Conservation (phyloP, 64 coral and sea anemone genomes). For the Acropora tenuis region DNA sequence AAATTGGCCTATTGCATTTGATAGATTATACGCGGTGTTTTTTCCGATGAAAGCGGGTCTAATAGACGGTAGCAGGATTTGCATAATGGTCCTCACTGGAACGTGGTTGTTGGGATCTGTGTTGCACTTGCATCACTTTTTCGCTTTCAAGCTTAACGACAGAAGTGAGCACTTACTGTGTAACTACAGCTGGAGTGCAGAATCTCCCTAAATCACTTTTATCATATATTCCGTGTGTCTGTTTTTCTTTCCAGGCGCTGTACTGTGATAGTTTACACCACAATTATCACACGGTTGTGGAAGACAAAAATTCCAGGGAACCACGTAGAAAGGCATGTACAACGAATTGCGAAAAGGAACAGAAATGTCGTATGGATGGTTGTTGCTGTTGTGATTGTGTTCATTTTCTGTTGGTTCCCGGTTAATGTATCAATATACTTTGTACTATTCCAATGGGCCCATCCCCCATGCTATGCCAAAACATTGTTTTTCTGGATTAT, state of each 20-base stretch:
- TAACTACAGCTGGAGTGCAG: background rate
- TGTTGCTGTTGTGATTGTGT: slow-evolving; percentile 30
- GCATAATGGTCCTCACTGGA: background rate
- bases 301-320: too few species aligned
- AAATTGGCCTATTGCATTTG: too few species aligned
- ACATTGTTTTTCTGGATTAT: slow-evolving; percentile 20
- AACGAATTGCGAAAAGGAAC: too few species aligned
- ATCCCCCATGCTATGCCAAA: too few species aligned
- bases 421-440: slow-evolving; percentile 14
- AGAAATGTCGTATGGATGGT: too few species aligned
- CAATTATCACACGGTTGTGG: slow-evolving; percentile 1
- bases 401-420: slow-evolving; percentile 52
- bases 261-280: slow-evolving; percentile 30
- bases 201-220: slow-evolving; percentile 5
- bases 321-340: too few species aligned
- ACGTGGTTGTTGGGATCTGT: slow-evolving; percentile 12
- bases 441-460: too few species aligned
- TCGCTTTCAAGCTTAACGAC: slow-evolving; percentile 5
- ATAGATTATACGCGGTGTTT: slow-evolving; percentile 64
- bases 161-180: background rate
- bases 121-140: slow-evolving; percentile 25
- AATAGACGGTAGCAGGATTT: background rate
- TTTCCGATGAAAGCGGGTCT: slow-evolving; percentile 39
- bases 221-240: slow-evolving; percentile 19
- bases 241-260: slow-evolving; percentile 33